phyloP scores from a whole-genome alignment of 2,888 invertebrate species.

The Synanthedon tipuliformis region DNA sequence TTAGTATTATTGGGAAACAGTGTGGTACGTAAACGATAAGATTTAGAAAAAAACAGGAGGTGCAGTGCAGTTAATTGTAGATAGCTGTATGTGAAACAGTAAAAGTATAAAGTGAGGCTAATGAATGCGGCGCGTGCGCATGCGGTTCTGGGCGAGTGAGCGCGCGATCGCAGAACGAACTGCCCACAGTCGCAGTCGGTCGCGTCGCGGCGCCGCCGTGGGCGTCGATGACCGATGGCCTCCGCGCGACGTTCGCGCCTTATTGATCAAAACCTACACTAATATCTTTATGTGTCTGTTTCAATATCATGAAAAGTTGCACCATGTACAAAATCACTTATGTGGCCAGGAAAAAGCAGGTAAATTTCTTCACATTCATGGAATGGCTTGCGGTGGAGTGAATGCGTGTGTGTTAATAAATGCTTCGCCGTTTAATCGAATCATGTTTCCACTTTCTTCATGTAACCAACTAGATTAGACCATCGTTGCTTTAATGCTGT shows the following conservation, averaged over 20 bases:
- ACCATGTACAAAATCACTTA: slow-evolving; percentile 65
- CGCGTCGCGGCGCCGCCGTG: slow-evolving; percentile 7
- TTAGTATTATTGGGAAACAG: no score
- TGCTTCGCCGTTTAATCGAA: no score
- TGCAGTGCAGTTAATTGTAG: slow-evolving; percentile 16
- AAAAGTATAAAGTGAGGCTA: slow-evolving; percentile 25
- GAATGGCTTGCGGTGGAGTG: no score
- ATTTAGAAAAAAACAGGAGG: neutral
- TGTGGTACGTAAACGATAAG: slow-evolving; percentile 1
- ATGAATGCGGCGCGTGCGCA: slow-evolving; percentile 35
- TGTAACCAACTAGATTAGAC: neutral
- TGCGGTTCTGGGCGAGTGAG: slow-evolving; percentile 40
- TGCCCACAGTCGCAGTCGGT: slow-evolving; percentile 6
- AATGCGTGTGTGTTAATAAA: no score
- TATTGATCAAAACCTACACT: slow-evolving; percentile 10
- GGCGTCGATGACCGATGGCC: slow-evolving; percentile 8
- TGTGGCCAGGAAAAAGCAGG: slow-evolving; percentile 55
- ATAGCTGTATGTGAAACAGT: slow-evolving; percentile 20
- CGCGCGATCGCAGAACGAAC: slow-evolving; percentile 10
- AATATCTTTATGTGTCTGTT: neutral
- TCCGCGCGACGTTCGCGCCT: slow-evolving; percentile 11
- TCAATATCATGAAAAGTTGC: slow-evolving; percentile 47
- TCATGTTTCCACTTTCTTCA: no score
- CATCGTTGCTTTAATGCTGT: neutral
- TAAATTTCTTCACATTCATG: slow-evolving; percentile 20